Base-by-base conservation (phyloP, 2,888 invertebrate species). In the Agonopterix arenella region DNA sequence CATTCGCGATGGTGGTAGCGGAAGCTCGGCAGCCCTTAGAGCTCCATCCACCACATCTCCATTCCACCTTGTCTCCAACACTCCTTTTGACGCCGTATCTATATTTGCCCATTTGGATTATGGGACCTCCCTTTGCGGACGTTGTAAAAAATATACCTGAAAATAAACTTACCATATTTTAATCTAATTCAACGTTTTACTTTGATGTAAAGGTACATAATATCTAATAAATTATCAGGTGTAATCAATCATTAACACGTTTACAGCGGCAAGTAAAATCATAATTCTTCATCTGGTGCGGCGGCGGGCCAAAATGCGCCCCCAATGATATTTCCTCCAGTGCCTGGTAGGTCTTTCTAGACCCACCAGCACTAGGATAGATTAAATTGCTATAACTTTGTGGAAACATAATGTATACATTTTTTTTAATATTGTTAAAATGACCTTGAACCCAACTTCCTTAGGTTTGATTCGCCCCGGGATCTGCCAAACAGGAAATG, bases 11-110 rank as follows among this genome's bases (percentile, higher is more conserved):
- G 2, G 64, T 65, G 18, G 58, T 51, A 13, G 64, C 50, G 1
- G 49, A 52, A 2, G 64, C 64, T 18, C 58, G 54, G 46, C 64
- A 65, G 10, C 57, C 38, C 0, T 58, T 55, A n/a, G 42, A 37
- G 1, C 52, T 49, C 5, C 52, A 51, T 44, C 57, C 59, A 13
- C 54, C 55, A 51, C 70, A 70, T 1, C 54, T 46, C 70, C 70
- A 71, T 10, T 60, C 50, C 1, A 48, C 57, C n/a, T 40, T 40
- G 10, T 1, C n/a, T n/a, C 40, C n/a, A 2, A n/a, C 40, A 2
- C 9, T 40, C 7, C 40, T 40, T 9, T 40, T 28, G 5, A 28
- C 28, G 7, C 28, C 28, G 40, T 4, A 40, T n/a, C 40, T 9
- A 40, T 40, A 40, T n/a, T 40, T 40, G 9, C 40, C 40, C 10